These are phyloP conservation scores for Ctenicera cuprea DNA, from an alignment of 2,888 invertebrate species.

Conservation along the genomic window DNA sequence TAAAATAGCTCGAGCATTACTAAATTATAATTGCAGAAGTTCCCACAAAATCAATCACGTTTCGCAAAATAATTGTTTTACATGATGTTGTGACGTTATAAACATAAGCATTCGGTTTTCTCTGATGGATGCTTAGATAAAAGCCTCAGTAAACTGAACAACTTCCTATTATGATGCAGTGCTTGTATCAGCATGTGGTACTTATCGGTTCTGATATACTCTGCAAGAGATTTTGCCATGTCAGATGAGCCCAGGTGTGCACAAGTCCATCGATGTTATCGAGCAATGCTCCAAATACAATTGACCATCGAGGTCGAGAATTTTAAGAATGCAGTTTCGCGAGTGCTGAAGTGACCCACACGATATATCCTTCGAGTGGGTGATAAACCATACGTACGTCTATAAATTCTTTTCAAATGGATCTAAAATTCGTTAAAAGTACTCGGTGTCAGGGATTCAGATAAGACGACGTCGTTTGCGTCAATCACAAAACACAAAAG, in stretches of 20 bases:
- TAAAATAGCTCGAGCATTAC: background rate
- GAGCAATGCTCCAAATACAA: slow-evolving; percentile 55
- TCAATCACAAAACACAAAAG: background rate
- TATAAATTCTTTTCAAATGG: slow-evolving; percentile 13
- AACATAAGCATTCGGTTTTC: slow-evolving; percentile 12
- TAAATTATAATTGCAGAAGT: slow-evolving; percentile 3
- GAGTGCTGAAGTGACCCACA: slow-evolving; percentile 48
- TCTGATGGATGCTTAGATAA: slow-evolving; percentile 7
- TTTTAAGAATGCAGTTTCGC: slow-evolving; percentile 57
- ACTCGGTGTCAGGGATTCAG: background rate
- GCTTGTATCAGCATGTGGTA: slow-evolving; percentile 48
- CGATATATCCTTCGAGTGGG: slow-evolving; percentile 38
- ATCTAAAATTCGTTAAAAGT: background rate
- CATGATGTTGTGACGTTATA: slow-evolving; percentile 1
- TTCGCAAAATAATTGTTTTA: slow-evolving; percentile 10
- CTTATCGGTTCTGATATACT: slow-evolving; percentile 45
- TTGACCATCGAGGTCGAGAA: slow-evolving; percentile 56
- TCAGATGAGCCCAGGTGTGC: slow-evolving; percentile 52
- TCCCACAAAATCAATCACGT: slow-evolving; percentile 25
- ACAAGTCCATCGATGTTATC: slow-evolving; percentile 49
- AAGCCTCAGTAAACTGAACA: slow-evolving; percentile 21
- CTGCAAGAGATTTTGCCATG: slow-evolving; percentile 45
- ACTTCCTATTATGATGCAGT: slow-evolving; percentile 45
- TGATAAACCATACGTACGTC: slow-evolving; percentile 30
- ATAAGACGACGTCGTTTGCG: background rate